Conservation (phyloP, 2,888 invertebrate species). For the Biston stratarius region DNA sequence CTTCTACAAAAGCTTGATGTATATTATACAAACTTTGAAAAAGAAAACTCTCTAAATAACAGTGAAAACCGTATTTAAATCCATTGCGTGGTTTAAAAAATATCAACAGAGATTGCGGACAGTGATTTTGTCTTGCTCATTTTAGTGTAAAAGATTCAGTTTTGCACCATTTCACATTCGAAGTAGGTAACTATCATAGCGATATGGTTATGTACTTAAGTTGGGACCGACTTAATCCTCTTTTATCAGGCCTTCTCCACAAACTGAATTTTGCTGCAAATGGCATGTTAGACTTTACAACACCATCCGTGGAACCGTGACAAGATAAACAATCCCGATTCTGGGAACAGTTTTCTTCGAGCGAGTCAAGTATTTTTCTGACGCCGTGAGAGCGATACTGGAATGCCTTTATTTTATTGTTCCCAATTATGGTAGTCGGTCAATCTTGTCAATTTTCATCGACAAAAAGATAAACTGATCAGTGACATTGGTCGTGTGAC, state of each 20-base stretch:
- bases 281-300: conserved; percentile 6
- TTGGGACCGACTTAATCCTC: conserved; percentile 29
- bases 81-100: no score
- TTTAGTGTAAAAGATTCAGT: conserved; percentile 32
- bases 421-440: conserved; percentile 36
- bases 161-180: conserved; percentile 24
- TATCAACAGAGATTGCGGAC: not conserved
- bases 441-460: conserved; percentile 37
- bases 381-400: conserved; percentile 21
- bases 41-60: no score
- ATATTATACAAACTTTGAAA: no score
- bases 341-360: conserved; percentile 17
- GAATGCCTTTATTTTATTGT: conserved; percentile 41
- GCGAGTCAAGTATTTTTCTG: conserved; percentile 17
- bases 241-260: conserved; percentile 25
- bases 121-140: conserved; percentile 33
- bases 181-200: conserved; percentile 30
- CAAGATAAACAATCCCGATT: conserved; percentile 1
- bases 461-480: conserved; percentile 38
- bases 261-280: conserved; percentile 34
- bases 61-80: no score
- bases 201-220: conserved; percentile 8
- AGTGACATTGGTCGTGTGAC: conserved; percentile 12
- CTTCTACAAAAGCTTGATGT: no score
- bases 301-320: not conserved